Base-by-base conservation (phyloP, 2,113 vertebrate species). In the Tyto alba region DNA sequence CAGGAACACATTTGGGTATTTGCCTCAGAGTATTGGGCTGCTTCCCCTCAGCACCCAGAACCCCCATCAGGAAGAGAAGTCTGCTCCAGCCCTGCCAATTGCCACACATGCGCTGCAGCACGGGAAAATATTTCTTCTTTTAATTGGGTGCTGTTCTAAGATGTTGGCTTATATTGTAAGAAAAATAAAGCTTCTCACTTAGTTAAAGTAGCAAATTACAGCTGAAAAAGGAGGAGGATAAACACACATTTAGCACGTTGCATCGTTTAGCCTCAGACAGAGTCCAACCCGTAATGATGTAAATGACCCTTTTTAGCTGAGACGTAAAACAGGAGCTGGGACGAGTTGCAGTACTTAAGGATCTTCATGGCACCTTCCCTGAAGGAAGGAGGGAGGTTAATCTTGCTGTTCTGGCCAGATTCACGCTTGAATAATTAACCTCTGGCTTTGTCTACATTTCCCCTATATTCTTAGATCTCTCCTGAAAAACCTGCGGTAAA, bases 1-100 rank as follows among this genome's bases (percentile, higher is more conserved):
- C 53, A 27, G 68, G 8, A 43, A 15, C 43, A 10, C 18, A 0
- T 0, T 13, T 1, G 6, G 32, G 1, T 43, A 15, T 36, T 16
- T 13, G 6, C 45, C 3, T 1, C 4, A 26, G 57, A 29, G 4
- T 11, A 6, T 22, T 3, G 0, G 52, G 41, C 10, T 21, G 27
- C 9, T 56, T 21, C 12, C 21, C 55, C 32, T 43, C 43, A 11
- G 18, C 8, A 48, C 23, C 23, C 64, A 30, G 84, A 5, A 12
- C 41, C 17, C 4, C 20, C 36, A 3, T 4, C 3, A 21, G 21
- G 18, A 8, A 16, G 29, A 41, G 25, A 8, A 29, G 38, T 32
- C 67, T 29, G 3, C 11, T 13, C 1, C 45, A 40, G 41, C 16
- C 56, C 11, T 56, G n/a, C n/a, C n/a, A n/a, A n/a, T 29, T 4